Conservation (phyloP, 2,888 invertebrate genomes). For the Hypercompe scribonia region DNA sequence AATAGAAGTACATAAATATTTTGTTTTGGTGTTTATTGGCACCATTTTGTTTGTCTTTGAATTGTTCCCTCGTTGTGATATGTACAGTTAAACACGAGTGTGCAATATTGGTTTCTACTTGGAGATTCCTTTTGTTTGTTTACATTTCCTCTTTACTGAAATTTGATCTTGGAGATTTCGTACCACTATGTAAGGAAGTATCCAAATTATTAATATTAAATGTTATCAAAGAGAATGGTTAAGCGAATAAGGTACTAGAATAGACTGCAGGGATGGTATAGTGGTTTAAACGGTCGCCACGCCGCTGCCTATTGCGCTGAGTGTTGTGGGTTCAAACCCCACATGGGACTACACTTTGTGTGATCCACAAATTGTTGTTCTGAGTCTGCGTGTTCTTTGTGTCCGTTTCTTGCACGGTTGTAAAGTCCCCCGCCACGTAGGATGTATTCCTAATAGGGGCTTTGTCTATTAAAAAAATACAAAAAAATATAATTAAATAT, state of each 20-base stretch:
- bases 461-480: no score
- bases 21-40: constrained; percentile 4
- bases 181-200: not conserved
- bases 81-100: constrained; percentile 3
- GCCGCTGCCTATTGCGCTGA: no score
- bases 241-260: not conserved
- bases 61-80: not conserved
- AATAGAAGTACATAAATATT: not conserved
- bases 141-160: not conserved
- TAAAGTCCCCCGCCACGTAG: no score
- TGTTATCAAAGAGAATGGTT: not conserved
- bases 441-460: no score
- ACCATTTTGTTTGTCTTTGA: not conserved
- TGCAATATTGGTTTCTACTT: not conserved
- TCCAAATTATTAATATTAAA: not conserved
- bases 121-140: not conserved
- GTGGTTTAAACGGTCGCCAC: no score
- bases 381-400: no score
- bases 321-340: no score
- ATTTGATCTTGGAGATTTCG: not conserved
- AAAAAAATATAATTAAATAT: no score
- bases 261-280: no score
- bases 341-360: no score
- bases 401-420: no score
- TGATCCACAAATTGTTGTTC: no score